Conservation (phyloP, 2,113 vertebrate genomes). For the Sebastes fasciatus region DNA sequence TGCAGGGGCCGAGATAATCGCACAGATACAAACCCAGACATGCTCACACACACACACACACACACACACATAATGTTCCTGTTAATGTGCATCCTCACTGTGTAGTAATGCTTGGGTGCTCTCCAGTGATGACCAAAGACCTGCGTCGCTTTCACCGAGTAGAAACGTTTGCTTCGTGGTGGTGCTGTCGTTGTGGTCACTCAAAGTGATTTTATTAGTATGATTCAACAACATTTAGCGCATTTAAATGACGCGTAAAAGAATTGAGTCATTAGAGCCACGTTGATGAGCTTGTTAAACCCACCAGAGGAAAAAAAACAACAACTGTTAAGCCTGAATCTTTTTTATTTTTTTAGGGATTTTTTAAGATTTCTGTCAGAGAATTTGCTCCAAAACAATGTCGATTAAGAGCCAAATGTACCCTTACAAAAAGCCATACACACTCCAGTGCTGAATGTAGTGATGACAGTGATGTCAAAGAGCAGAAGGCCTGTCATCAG, state of each 20-base stretch:
- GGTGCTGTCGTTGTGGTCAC: slow-evolving; percentile 59
- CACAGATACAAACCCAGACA: slow-evolving; percentile 53
- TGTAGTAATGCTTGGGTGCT: slow-evolving; percentile 75
- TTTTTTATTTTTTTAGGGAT: background rate
- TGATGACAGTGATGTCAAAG: slow-evolving; percentile 57
- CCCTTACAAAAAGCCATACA: background rate
- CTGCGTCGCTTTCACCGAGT: slow-evolving; percentile 38
- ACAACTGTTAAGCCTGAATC: background rate
- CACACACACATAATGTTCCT: slow-evolving; percentile 48
- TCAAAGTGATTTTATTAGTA: slow-evolving; percentile 64
- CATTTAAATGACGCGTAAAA: slow-evolving; percentile 48
- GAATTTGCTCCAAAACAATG: background rate
- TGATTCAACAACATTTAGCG: slow-evolving; percentile 61
- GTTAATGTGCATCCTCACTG: slow-evolving; percentile 71
- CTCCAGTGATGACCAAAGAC: slow-evolving; percentile 79
- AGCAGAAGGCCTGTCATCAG: slow-evolving; percentile 59
- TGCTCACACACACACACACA: slow-evolving; percentile 23
- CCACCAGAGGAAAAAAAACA: background rate
- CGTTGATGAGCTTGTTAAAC: slow-evolving; percentile 46
- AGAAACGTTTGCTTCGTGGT: slow-evolving; percentile 49
- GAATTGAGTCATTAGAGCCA: slow-evolving; percentile 36
- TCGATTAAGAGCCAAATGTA: background rate
- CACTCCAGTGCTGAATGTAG: slow-evolving; percentile 2
- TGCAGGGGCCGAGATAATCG: slow-evolving; percentile 57
- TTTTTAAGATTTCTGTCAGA: background rate